Conservation (phyloP, 92 coral and sea anemone species). For the Ricordea florida region DNA sequence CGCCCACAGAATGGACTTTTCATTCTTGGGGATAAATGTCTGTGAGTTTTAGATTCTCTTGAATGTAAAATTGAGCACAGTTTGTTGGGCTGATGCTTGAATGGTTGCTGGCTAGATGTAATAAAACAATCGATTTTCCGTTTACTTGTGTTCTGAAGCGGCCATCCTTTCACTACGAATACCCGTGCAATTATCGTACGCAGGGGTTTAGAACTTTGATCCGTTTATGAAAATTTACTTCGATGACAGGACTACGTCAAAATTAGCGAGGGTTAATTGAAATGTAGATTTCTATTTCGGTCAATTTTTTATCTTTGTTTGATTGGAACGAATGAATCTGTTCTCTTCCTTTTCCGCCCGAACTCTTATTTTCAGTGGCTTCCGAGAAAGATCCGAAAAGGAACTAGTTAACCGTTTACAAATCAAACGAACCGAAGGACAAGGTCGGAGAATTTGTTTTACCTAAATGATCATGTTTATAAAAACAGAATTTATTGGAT, state of each 20-base stretch:
- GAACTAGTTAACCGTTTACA: not conserved
- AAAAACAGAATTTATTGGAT: slow-evolving; percentile 48
- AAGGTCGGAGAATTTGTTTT: not conserved
- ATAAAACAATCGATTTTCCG: too few species aligned
- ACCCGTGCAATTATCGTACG: slow-evolving; percentile 59
- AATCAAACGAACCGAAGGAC: not conserved
- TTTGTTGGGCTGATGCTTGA: too few species aligned
- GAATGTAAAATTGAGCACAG: too few species aligned
- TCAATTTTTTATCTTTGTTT: slow-evolving; percentile 55
- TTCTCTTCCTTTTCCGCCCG: not conserved
- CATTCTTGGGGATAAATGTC: too few species aligned
- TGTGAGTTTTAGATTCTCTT: too few species aligned
- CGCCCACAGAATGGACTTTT: too few species aligned
- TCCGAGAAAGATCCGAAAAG: not conserved
- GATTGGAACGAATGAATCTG: slow-evolving; percentile 36
- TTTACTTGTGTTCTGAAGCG: slow-evolving; percentile 12
- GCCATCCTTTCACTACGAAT: slow-evolving; percentile 8
- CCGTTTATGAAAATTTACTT: slow-evolving; percentile 67
- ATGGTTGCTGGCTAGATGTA: too few species aligned
- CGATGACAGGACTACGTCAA: slow-evolving; percentile 64
- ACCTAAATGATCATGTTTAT: slow-evolving; percentile 38
- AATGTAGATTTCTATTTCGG: slow-evolving; percentile 56
- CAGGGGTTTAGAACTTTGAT: slow-evolving; percentile 55
- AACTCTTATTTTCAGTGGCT: not conserved
- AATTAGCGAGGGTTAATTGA: slow-evolving; percentile 67